A percentile compares a stretch with the other conserved stretches of the same genome.
Conservation (phyloP, 1,140 invertebrate genomes). For the Aphelinus atriplicis region DNA sequence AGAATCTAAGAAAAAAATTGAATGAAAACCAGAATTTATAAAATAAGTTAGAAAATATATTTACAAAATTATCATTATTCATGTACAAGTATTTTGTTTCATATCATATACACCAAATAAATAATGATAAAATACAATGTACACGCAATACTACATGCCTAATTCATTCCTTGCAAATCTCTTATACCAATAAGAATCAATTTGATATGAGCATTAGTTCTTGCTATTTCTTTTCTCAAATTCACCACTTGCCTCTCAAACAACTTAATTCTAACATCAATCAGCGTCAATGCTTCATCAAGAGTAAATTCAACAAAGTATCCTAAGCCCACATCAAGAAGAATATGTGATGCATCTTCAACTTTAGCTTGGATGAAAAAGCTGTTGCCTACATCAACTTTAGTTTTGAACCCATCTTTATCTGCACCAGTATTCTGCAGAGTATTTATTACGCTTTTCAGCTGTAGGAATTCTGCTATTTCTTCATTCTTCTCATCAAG, state of each 20-base stretch:
- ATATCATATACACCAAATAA: too few species aligned
- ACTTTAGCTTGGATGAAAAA: slow-evolving; percentile 79
- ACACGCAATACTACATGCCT: neutral
- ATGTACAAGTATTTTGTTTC: too few species aligned
- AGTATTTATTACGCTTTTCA: slow-evolving; percentile 72
- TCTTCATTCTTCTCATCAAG: slow-evolving; percentile 74
- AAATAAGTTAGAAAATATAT: too few species aligned
- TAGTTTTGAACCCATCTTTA: slow-evolving; percentile 76
- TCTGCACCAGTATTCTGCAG: slow-evolving; percentile 52
- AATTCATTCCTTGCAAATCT: slow-evolving; percentile 66
- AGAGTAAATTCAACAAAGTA: slow-evolving; percentile 79
- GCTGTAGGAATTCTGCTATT: slow-evolving; percentile 77
- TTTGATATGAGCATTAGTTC: slow-evolving; percentile 83
- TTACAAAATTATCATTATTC: too few species aligned
- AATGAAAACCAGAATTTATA: too few species aligned
- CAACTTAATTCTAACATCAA: slow-evolving; percentile 75
- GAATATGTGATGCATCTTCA: slow-evolving; percentile 73
- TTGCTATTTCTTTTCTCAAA: slow-evolving; percentile 73
- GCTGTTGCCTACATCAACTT: slow-evolving; percentile 82
- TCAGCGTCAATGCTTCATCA: slow-evolving; percentile 76
- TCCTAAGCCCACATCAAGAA: slow-evolving; percentile 80
- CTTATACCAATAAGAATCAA: slow-evolving; percentile 75
- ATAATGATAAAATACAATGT: too few species aligned
- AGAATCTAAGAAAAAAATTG: too few species aligned
- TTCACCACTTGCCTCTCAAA: slow-evolving; percentile 72